These are phyloP conservation scores for Pasiphila rectangulata DNA, from an alignment of 2,888 invertebrate genomes.

Conservation along the genomic window DNA sequence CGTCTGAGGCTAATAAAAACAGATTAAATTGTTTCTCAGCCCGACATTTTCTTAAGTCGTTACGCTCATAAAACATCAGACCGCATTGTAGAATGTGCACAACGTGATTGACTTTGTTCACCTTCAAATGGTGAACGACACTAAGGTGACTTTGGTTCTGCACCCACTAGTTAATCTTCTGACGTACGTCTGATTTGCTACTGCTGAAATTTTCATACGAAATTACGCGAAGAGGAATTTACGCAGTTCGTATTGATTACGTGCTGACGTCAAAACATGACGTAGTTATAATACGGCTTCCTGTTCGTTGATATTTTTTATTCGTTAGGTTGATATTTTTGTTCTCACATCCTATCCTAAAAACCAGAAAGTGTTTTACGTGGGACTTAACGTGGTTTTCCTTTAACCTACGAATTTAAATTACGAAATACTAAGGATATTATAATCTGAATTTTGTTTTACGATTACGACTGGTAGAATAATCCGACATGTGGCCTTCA, in stretches of 20 bases:
- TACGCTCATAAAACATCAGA: slow-evolving; percentile 25
- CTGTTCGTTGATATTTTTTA: neutral
- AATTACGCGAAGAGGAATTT: slow-evolving; percentile 20
- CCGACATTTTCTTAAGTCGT: too few species aligned
- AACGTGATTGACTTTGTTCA: slow-evolving; percentile 47
- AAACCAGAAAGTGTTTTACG: slow-evolving; percentile 48
- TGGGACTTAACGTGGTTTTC: slow-evolving; percentile 46
- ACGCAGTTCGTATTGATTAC: slow-evolving; percentile 9
- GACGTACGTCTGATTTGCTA: slow-evolving; percentile 18
- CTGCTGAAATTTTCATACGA: slow-evolving; percentile 25
- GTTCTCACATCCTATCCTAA: slow-evolving; percentile 49
- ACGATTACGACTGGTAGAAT: slow-evolving; percentile 57
- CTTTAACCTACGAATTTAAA: slow-evolving; percentile 36
- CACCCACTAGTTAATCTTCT: slow-evolving; percentile 50
- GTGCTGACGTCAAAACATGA: neutral
- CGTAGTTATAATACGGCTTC: neutral
- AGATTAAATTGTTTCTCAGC: too few species aligned
- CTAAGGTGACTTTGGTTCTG: slow-evolving; percentile 56
- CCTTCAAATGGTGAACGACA: slow-evolving; percentile 49
- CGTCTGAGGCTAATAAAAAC: too few species aligned
- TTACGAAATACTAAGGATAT: neutral
- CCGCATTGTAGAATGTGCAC: slow-evolving; percentile 30
- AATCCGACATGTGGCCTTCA: slow-evolving; percentile 71
- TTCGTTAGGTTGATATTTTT: neutral
- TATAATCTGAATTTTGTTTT: slow-evolving; percentile 44